Percentiles rank a stretch among this genome's conserved stretches.
Conservation (phyloP, 2,113 vertebrate genomes). For the Arenaria interpres region DNA sequence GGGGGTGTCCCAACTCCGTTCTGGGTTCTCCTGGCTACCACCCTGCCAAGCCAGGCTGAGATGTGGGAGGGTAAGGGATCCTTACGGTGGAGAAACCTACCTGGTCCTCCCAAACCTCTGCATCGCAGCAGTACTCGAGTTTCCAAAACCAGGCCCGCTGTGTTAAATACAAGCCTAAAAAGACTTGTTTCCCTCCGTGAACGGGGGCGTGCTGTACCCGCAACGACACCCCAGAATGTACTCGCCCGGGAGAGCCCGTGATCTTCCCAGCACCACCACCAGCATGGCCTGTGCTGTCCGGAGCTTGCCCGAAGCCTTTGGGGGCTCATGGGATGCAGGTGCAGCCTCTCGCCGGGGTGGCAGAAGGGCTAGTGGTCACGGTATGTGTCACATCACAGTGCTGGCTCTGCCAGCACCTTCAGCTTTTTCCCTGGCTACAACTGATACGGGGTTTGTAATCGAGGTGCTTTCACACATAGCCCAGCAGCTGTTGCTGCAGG, state of each 20-base stretch:
- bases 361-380: fast-evolving
- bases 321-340: fast-evolving
- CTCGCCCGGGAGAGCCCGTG: fast-evolving
- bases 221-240: too few species aligned
- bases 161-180: neutral
- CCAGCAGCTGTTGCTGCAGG: neutral
- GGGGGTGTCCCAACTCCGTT: fast-evolving
- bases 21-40: fast-evolving
- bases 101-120: neutral
- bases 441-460: fast-evolving
- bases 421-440: neutral
- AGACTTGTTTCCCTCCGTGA: fast-evolving
- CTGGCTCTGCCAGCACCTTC: neutral
- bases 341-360: neutral
- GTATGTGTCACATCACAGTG: neutral
- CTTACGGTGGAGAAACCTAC: fast-evolving
- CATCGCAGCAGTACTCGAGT: fast-evolving
- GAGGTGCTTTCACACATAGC: fast-evolving
- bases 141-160: fast-evolving
- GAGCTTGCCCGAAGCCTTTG: neutral
- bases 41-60: neutral
- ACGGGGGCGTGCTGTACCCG: fast-evolving
- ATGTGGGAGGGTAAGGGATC: fast-evolving
- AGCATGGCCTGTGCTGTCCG: neutral
- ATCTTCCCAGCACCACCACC: neutral